These are phyloP conservation scores for Oreochromis tanganicae DNA, from an alignment of 2,113 vertebrate species.

Conservation along the genomic window DNA sequence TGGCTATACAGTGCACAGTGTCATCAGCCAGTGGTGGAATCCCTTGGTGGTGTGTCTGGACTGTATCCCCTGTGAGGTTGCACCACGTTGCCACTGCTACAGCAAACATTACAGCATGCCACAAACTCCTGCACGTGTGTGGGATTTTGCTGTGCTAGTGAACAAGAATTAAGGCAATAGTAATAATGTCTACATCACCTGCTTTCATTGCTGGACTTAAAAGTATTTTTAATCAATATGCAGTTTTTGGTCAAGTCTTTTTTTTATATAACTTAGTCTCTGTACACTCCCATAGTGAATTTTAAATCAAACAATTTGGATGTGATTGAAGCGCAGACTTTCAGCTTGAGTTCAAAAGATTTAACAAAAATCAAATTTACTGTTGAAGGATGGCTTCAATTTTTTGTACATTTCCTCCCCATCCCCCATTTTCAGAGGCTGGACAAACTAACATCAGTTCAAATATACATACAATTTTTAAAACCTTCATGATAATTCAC, in stretches of 20 bases:
- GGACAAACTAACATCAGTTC: neutral
- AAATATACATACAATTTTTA: neutral
- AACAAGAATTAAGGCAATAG: neutral
- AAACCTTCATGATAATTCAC: neutral
- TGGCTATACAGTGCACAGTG: neutral
- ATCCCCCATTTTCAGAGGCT: neutral
- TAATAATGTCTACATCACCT: neutral
- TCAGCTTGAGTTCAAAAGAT: neutral
- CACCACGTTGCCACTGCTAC: slow-evolving; percentile 48
- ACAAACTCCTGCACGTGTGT: slow-evolving; percentile 42
- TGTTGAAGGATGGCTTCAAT: neutral
- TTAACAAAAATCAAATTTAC: neutral
- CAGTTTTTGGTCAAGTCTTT: neutral
- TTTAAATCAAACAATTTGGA: neutral
- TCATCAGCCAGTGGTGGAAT: slow-evolving; percentile 28
- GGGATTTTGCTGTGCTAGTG: slow-evolving; percentile 1
- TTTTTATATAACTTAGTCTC: neutral
- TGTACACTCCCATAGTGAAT: neutral
- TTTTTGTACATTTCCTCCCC: neutral
- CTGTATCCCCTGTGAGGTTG: slow-evolving; percentile 30
- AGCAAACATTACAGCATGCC: slow-evolving; percentile 54
- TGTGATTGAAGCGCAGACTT: neutral
- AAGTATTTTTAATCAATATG: neutral
- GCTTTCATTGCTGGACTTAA: neutral
- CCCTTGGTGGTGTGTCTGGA: slow-evolving; percentile 31